These are phyloP conservation scores for Hylyphantes graminicola DNA, from an alignment of 1,140 invertebrate species.

Conservation along the genomic window DNA sequence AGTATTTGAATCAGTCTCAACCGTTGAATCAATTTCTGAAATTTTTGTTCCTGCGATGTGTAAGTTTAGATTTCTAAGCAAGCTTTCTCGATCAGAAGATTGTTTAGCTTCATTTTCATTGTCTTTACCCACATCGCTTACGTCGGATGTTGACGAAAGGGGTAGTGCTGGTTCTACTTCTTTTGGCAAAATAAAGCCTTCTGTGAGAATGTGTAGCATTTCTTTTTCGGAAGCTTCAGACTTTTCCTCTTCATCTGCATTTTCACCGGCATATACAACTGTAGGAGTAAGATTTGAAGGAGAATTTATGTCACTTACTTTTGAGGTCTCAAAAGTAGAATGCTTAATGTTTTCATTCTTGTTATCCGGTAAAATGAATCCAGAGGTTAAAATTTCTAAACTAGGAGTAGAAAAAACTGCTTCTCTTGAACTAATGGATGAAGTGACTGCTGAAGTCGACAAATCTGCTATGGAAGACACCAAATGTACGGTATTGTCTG, in stretches of 20 bases:
- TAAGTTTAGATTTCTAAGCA: conserved; percentile 4
- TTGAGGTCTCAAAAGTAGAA: not conserved
- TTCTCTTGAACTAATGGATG: not conserved
- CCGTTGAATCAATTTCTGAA: not conserved
- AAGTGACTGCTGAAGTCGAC: not conserved
- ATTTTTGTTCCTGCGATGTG: not conserved
- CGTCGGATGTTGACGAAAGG: not conserved
- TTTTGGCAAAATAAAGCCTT: conserved; percentile 50
- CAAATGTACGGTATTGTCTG: conserved; percentile 17
- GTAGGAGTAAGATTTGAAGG: not conserved
- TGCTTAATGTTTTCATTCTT: not conserved
- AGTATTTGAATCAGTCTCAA: not conserved
- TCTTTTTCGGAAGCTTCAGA: not conserved
- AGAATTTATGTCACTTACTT: not conserved
- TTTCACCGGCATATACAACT: conserved; percentile 33
- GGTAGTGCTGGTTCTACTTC: not conserved
- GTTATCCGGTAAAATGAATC: conserved; percentile 43
- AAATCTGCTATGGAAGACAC: conserved; percentile 27
- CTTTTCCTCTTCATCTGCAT: not conserved
- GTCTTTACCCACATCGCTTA: not conserved
- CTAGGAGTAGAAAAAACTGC: conserved; percentile 26
- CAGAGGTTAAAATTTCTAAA: conserved; percentile 58
- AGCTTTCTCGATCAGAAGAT: not conserved
- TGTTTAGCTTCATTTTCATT: not conserved
- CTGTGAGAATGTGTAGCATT: conserved; percentile 37